Base-by-base conservation (phyloP, 2,888 invertebrate genomes). In the Lasioglossum leucozonium region DNA sequence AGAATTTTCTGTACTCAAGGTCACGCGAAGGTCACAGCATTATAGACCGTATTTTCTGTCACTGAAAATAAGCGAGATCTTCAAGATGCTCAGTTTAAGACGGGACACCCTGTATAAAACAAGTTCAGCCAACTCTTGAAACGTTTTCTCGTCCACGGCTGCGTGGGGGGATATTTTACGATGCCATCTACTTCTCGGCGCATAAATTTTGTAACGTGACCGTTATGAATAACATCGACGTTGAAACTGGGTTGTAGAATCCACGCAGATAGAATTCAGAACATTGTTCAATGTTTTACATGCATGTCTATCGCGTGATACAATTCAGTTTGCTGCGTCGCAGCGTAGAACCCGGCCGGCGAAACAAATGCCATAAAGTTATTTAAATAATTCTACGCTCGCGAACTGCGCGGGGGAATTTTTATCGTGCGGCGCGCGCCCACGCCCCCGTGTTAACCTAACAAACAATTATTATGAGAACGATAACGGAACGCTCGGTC, bases 211-310 rank as follows among this genome's bases (percentile, higher is more conserved):
- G 37, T 71, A 75, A 34, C 71, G 71, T 37, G 47, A 30, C 71
- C 62, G 62, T 80, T 80, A 55, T 34, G 75, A 83, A 72, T 72
- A 81, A n/a, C 51, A 55, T 65, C 51, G 22, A 11, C 37, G 72
- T 37, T 22, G 65, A 42, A 76, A 76, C 72, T 75, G 26, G 75
- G 80, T 80, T 75, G 67, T 16, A 51, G 75, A 82, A 75, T 80
- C 51, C 34, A 42, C 71, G 44, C 71, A 69, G 80, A 71, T 75
- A 42, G 16, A 71, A 75, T 77, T 26, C 77, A 22, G 67, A 67
- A 13, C n/a, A 51, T n/a, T 10, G 74, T 47, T 47, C 77, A 75
- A 82, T 72, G 51, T 71, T 72, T 80, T 62, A 72, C 71, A 71
- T 67, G 55, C 73, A 37, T 42, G 44, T 69, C 26, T 72, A 55